Evolutionary conservation across 1,140 invertebrate genomes (phyloP), one percentile per base, ranked within the genome.

Genomic region (Forficula auricularia): DNA sequence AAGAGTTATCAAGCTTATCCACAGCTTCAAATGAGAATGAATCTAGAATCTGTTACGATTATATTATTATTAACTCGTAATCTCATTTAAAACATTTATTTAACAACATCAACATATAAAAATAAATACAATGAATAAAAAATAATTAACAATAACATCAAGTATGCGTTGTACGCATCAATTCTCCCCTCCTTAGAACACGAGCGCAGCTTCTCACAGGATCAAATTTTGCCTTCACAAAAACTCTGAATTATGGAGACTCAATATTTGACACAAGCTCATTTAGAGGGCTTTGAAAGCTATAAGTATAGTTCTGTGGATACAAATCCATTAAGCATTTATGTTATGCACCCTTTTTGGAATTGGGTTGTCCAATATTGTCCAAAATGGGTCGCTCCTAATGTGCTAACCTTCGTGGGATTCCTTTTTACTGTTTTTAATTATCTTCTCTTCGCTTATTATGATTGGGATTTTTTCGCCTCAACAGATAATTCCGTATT

Each of bases 311-410:
- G 75, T 64, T 82, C 84, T 36, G 70, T 88, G 57, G 92, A 97
- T 63, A 94, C 87, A 6, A 95, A 86, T 57, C 87, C 90, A 7
- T 64, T 97, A 14, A 91, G 88, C 60, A 82, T 85, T 35, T 94
- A 96, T 76, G 73, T 96, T 51, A 96, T 92, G 84, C 92, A 97
- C 60, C 91, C 91, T 38, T 96, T 96, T 65, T 97, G 92, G 92
- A 87, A 97, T 58, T 76, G 73, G 70, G 70, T 89, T 40, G 89
- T 97, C 20, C 72, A 90, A 85, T 73, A 78, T 48, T 84, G 82
- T 65, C 88, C 82, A 49, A 79, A 66, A 63, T 94, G 82, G 82
- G 71, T 97, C 49, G 94, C 95, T 7, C 96, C 96, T 32, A 99
- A 99, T 65, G 67, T 94, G 8, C 67, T 99, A 40, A 99, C 96